These are phyloP conservation scores for Polymixis lichenea DNA, from an alignment of 2,888 invertebrate genomes.

Conservation along the genomic window DNA sequence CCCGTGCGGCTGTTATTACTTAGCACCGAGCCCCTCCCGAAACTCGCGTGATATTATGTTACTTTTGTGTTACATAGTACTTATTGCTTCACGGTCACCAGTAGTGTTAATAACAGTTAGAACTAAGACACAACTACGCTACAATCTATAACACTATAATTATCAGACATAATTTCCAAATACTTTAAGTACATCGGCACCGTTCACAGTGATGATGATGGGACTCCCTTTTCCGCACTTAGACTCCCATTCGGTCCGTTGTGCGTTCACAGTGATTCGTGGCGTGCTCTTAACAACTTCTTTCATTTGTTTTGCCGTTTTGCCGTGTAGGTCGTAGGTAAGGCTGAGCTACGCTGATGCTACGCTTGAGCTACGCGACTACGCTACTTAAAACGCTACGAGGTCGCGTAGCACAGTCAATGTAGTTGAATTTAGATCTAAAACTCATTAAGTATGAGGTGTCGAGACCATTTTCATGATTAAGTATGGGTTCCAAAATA, in stretches of 20 bases:
- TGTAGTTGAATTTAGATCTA: constrained; percentile 13
- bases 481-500: not conserved
- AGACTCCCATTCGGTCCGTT: no score
- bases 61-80: not conserved
- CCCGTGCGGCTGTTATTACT: no score
- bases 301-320: not conserved
- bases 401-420: constrained; percentile 28
- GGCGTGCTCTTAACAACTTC: not conserved
- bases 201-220: not conserved
- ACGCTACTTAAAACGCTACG: constrained; percentile 32
- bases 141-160: not conserved
- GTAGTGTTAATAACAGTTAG: not conserved
- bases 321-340: not conserved
- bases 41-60: not conserved
- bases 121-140: not conserved
- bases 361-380: constrained; percentile 4
- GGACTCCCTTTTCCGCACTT: no score
- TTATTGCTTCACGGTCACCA: not conserved
- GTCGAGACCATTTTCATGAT: not conserved
- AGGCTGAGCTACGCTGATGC: not conserved
- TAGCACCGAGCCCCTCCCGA: not conserved
- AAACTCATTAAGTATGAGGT: constrained; percentile 25
- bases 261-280: not conserved
- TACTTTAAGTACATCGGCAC: no score
- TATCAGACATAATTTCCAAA: no score